A percentile compares a stretch with the other conserved stretches of the same genome.
Evolutionary conservation across 2,888 invertebrate genomes (phyloP).

Genomic region (Mactromeris polynyma): DNA sequence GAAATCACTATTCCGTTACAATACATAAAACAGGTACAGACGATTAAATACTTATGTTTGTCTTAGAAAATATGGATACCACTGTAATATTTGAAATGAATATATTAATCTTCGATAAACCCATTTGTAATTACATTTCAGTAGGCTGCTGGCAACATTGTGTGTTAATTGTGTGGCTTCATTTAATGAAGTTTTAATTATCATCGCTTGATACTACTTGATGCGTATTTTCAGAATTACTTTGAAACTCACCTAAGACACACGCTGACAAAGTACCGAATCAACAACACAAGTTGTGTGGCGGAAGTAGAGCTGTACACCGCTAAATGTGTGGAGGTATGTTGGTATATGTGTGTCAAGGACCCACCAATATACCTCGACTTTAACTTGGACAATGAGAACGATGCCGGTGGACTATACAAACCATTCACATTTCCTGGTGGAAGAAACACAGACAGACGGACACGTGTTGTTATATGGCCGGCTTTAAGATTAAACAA

Average conservation of each 20-base stretch:
- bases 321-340: slow-evolving; percentile 44
- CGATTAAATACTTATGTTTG: background rate
- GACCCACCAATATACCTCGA: slow-evolving; percentile 55
- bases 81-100: no score
- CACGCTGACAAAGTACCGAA: background rate
- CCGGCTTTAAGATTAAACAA: slow-evolving; percentile 46
- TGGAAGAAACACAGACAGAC: background rate
- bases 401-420: slow-evolving; percentile 36
- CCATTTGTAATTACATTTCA: no score
- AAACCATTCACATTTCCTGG: slow-evolving; percentile 51
- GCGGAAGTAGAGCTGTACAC: slow-evolving; percentile 9
- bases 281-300: slow-evolving; percentile 13
- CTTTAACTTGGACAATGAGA: slow-evolving; percentile 17
- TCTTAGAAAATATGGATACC: no score
- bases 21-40: slow-evolving; percentile 26
- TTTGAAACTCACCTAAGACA: slow-evolving; percentile 22
- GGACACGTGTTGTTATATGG: slow-evolving; percentile 49
- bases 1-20: background rate
- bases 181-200: no score
- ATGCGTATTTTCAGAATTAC: slow-evolving; percentile 23
- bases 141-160: no score
- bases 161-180: no score
- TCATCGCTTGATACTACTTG: background rate
- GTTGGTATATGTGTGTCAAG: slow-evolving; percentile 64
- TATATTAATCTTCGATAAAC: no score